These are phyloP conservation scores for Anniella stebbinsi DNA, from an alignment of 2,797 vertebrate genomes.

Conservation along the genomic window DNA sequence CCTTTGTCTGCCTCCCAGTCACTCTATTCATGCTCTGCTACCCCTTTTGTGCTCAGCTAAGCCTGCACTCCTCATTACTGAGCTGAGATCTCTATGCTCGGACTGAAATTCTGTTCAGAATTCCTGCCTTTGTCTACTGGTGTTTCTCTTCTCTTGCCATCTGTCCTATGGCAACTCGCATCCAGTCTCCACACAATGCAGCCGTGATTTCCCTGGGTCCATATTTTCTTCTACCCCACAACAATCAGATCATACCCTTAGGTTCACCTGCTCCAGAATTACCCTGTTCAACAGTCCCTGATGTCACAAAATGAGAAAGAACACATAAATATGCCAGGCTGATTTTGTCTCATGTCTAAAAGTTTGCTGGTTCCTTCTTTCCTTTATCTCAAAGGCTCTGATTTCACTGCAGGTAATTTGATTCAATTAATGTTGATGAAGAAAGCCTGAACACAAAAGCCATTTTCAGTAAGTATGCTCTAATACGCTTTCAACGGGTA, in stretches of 20 bases:
- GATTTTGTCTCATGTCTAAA: neutral
- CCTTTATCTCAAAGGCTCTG: slow-evolving; percentile 35
- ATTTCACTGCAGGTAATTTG: slow-evolving; percentile 64
- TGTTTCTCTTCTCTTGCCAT: neutral
- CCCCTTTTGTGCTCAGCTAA: neutral
- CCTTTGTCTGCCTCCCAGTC: neutral
- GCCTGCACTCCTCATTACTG: too few relatives aligned
- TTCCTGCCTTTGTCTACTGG: neutral
- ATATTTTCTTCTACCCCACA: slow-evolving; percentile 12
- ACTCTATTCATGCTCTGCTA: accelerated
- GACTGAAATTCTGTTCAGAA: neutral
- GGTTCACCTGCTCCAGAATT: slow-evolving; percentile 3
- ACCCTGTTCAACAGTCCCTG: neutral
- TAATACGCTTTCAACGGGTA: slow-evolving; percentile 55
- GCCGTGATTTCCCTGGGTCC: slow-evolving; percentile 6
- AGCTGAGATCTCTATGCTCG: neutral
- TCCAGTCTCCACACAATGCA: slow-evolving; percentile 1
- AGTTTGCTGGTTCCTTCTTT: accelerated
- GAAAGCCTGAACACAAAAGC: slow-evolving; percentile 53
- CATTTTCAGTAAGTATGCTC: neutral
- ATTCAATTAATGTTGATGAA: slow-evolving; percentile 57
- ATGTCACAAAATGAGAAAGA: neutral
- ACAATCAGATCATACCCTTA: neutral
- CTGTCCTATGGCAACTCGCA: slow-evolving; percentile 24
- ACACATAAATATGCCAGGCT: neutral